A percentile compares a stretch with the other conserved stretches of the same genome.
These are phyloP conservation scores for Argynnis bischoffii DNA, from an alignment of 2,888 invertebrate species.

Conservation along the genomic window DNA sequence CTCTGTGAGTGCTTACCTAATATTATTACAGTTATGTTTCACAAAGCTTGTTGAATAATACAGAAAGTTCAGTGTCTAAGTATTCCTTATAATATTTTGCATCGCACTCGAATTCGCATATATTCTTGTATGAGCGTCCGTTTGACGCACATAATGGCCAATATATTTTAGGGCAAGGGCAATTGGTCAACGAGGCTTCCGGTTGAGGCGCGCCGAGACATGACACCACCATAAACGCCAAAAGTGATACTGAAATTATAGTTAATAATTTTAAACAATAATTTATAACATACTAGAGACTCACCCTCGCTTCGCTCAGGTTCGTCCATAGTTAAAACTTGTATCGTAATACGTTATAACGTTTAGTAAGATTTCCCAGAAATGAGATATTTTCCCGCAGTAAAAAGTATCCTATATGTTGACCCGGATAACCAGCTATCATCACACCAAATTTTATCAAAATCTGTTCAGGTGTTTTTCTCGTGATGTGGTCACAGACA, in stretches of 20 bases:
- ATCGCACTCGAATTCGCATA: constrained; percentile 67
- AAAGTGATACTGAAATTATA: constrained; percentile 50
- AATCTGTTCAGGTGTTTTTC: no score
- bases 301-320: no score
- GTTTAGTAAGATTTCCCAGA: no score
- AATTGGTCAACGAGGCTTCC: constrained; percentile 41
- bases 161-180: constrained; percentile 68
- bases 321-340: no score
- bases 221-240: constrained; percentile 48
- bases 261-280: constrained; percentile 10
- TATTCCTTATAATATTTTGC: constrained; percentile 38
- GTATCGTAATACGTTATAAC: no score
- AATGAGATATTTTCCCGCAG: no score
- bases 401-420: no score
- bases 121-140: constrained; percentile 61
- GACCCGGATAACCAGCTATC: no score
- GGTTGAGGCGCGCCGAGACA: constrained; percentile 32
- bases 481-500: no score
- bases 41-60: constrained; percentile 46
- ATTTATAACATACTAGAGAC: background rate
- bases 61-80: constrained; percentile 34
- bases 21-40: constrained; percentile 23
- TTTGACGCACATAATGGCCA: constrained; percentile 69
- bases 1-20: no score
- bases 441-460: no score